Conservation (phyloP, 2,113 vertebrate species). For the Lipophrys pholis region DNA sequence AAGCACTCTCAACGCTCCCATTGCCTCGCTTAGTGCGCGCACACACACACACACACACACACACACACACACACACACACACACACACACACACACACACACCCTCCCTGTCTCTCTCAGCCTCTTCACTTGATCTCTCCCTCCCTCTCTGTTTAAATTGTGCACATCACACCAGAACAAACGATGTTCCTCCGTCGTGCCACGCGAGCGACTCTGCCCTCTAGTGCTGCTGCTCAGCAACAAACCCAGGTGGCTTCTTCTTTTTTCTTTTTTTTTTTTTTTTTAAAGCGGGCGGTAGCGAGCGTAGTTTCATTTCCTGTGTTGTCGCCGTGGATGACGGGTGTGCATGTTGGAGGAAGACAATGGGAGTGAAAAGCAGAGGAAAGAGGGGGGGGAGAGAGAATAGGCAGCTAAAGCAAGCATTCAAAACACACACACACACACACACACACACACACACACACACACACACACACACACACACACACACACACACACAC, state of each 20-base stretch:
- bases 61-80: conserved; percentile 16
- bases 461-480: conserved; percentile 5
- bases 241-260: conserved; percentile 39
- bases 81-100: conserved; percentile 29
- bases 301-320: conserved; percentile 40
- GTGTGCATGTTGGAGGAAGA: conserved; percentile 50
- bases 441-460: conserved; percentile 4
- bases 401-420: conserved; percentile 78
- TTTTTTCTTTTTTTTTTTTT: conserved; percentile 9
- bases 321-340: conserved; percentile 46
- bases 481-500: conserved; percentile 24
- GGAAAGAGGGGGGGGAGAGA: conserved; percentile 26
- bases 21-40: conserved; percentile 50
- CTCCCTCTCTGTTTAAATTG: conserved; percentile 71
- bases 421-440: conserved; percentile 33
- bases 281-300: neutral
- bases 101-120: conserved; percentile 21
- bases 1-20: conserved; percentile 65
- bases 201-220: conserved; percentile 64
- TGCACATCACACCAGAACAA: conserved; percentile 79
- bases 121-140: conserved; percentile 54
- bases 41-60: conserved; percentile 1
- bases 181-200: conserved; percentile 63
- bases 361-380: conserved; percentile 56
- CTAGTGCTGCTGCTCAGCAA: conserved; percentile 74